Conservation (phyloP, 2,888 invertebrate genomes). For the Eupithecia centaureata region DNA sequence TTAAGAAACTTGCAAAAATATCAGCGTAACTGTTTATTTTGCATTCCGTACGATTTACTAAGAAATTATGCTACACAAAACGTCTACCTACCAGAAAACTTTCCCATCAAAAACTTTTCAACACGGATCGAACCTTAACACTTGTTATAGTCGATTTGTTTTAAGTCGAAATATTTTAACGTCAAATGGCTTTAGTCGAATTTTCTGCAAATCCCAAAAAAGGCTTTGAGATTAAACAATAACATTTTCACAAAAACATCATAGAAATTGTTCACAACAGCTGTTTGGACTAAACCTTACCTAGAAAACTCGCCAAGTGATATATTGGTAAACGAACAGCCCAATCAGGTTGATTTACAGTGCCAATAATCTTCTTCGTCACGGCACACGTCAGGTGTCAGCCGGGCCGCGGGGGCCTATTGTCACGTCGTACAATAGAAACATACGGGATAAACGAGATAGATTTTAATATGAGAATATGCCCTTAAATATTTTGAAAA, state of each 20-base stretch:
- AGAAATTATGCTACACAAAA: too few relatives aligned
- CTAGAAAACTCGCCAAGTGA: slow-evolving; percentile 50
- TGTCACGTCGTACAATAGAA: slow-evolving; percentile 58
- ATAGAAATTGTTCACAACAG: neutral
- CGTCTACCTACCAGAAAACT: too few relatives aligned
- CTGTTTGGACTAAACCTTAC: slow-evolving; percentile 15
- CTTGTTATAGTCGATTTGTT: too few relatives aligned
- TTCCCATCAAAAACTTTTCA: too few relatives aligned
- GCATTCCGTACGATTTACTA: too few relatives aligned
- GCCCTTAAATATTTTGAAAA: neutral
- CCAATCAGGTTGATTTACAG: slow-evolving; percentile 78
- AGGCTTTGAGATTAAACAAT: too few relatives aligned
- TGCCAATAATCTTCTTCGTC: slow-evolving; percentile 73
- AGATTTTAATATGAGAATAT: neutral
- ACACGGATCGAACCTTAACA: too few relatives aligned
- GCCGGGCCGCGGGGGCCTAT: slow-evolving; percentile 52
- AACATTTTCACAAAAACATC: neutral
- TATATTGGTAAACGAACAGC: slow-evolving; percentile 69
- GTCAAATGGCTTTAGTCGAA: too few relatives aligned
- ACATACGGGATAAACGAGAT: slow-evolving; percentile 40
- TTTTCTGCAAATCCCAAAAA: too few relatives aligned
- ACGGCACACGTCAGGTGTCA: slow-evolving; percentile 70
- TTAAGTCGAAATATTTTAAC: too few relatives aligned
- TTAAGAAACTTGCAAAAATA: too few relatives aligned
- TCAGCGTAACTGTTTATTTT: too few relatives aligned